A percentile compares a stretch with the other conserved stretches of the same genome.
These are phyloP conservation scores for Colinus virginianus DNA, from an alignment of 2,113 vertebrate species.

Conservation along the genomic window DNA sequence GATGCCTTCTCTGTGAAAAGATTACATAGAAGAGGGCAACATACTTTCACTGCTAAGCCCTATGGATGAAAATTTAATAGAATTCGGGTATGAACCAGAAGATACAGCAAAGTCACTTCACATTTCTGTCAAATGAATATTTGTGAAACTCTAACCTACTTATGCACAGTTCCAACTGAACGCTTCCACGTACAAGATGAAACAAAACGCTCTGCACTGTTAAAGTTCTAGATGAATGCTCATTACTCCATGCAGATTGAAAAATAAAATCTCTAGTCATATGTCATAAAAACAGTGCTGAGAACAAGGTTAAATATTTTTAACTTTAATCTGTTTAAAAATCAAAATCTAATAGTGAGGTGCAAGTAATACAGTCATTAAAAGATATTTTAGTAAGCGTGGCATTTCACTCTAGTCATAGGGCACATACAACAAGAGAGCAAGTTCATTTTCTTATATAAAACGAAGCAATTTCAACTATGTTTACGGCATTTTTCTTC, in stretches of 20 bases:
- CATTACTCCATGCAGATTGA: not conserved
- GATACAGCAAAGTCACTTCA: not conserved
- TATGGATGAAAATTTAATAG: not conserved
- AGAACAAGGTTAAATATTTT: not conserved
- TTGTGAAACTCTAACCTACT: not conserved
- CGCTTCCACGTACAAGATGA: not conserved
- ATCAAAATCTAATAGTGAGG: not conserved
- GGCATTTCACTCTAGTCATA: not conserved
- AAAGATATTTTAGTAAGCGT: not conserved
- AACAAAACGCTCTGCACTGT: not conserved
- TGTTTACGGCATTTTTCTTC: not conserved
- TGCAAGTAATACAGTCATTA: not conserved
- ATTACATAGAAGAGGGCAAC: not conserved
- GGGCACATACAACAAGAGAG: not conserved
- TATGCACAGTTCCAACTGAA: not conserved
- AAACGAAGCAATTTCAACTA: not conserved
- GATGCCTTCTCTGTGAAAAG: not conserved
- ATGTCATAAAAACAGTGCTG: not conserved
- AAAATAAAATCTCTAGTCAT: not conserved
- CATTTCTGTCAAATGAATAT: not conserved
- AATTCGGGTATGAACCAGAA: not conserved
- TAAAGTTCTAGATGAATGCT: not conserved
- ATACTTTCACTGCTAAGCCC: not conserved
- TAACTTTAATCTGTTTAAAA: not conserved
- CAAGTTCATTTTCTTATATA: not conserved